Base-by-base conservation (phyloP, 2,888 invertebrate genomes). In the Drosophila setosimentum region DNA sequence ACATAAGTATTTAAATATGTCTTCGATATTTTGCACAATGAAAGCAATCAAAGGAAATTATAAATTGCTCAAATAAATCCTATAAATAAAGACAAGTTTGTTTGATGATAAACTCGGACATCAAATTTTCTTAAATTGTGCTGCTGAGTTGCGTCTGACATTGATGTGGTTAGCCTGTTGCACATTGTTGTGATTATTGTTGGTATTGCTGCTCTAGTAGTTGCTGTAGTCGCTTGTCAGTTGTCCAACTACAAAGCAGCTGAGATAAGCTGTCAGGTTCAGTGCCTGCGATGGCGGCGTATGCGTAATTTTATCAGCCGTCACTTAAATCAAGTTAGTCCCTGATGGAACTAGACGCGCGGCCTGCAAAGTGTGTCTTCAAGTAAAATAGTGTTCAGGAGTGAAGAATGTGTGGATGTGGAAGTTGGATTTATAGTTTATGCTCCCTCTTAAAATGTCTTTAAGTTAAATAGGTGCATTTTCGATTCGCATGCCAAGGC, bases 321-420 rank as follows among this genome's bases (percentile, higher is more conserved):
- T 51, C 69, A 55, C 54, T 61, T 68, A 80, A 87, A 85, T 83
- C 85, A 82, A 87, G 73, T 88, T 85, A 71, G 65, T 68, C 53
- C 73, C 62, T 80, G 78, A 83, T 74, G 70, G 70, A 78, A 83
- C 87, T 82, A 76, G 60, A 57, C 54, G 68, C 35, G 51, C 37
- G 27, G 54, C 13, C 35, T 48, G 73, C 54, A 42, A n/a, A 51
- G 21, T 51, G 11, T 29, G 50, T 3, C 30, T 30, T 30, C 51
- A n/a, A 32, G 30, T 32, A 16, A 30, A 50, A 7, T 50, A 13
- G 50, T 50, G 29, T 27, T 50, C 7, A 16, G n/a, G 30, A 13
- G 8, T 24, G 27, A 29, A 13, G 11, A 27, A 35, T 42, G 49
- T 21, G 67, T 71, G 16, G 13, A 21, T 3, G 45, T 3, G 42